Conservation (phyloP, 2,888 invertebrate genomes). For the Pasiphila rectangulata region DNA sequence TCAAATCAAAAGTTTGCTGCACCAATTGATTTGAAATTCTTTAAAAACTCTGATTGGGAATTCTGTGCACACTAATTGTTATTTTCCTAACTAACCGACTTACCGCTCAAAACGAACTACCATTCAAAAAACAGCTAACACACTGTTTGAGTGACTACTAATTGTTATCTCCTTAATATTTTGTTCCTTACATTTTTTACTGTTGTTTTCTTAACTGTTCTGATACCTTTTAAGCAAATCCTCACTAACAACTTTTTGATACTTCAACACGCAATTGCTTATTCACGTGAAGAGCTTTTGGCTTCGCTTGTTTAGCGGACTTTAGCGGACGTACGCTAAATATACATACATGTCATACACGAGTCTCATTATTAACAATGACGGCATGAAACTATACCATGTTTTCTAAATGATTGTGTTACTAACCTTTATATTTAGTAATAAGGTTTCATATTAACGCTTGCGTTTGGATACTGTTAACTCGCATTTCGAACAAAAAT, state of each 20-base stretch:
- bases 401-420: not conserved
- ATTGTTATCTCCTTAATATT: no score
- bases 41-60: no score
- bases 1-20: constrained; percentile 18
- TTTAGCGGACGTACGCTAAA: no score
- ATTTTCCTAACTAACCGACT: not conserved
- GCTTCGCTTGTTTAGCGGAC: constrained; percentile 8
- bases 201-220: no score
- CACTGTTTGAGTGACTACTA: no score
- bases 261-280: constrained; percentile 2
- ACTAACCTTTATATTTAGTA: not conserved
- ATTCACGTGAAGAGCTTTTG: constrained; percentile 4
- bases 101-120: not conserved
- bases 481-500: no score
- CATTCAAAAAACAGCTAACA: no score
- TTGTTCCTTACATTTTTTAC: no score
- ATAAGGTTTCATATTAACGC: not conserved
- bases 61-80: not conserved
- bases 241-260: not conserved
- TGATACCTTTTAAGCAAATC: not conserved
- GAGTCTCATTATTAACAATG: not conserved
- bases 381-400: not conserved
- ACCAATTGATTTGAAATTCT: no score
- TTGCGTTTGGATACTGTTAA: no score
- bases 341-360: no score